These are phyloP conservation scores for Eurosta solidaginis DNA, from an alignment of 1,140 invertebrate genomes.

Conservation along the genomic window DNA sequence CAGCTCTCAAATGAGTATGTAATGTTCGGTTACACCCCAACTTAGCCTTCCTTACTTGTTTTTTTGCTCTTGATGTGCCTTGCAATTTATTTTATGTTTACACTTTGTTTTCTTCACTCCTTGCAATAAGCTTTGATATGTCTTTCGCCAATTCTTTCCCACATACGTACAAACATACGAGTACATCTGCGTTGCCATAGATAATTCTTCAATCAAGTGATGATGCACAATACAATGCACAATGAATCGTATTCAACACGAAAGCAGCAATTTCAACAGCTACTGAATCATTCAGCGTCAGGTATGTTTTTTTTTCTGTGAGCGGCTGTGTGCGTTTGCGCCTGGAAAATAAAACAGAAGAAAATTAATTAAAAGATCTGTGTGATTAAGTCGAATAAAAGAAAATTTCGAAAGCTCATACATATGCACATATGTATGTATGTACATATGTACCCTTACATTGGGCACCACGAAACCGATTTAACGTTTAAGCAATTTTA, in stretches of 20 bases:
- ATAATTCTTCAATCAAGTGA: constrained; percentile 12
- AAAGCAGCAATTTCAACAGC: background rate
- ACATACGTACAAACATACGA: no score
- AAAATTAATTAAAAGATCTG: constrained; percentile 13
- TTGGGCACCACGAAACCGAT: no score
- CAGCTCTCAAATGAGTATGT: no score
- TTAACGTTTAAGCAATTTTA: no score
- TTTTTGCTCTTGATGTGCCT: background rate
- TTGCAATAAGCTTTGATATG: background rate
- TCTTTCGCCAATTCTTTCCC: background rate
- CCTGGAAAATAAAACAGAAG: background rate
- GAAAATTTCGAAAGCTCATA: background rate
- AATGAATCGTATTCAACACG: background rate
- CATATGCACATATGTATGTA: no score
- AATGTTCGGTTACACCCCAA: no score
- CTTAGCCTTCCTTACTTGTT: no score
- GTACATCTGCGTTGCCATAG: no score
- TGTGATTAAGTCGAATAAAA: background rate
- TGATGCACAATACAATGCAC: background rate
- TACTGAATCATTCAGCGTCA: background rate
- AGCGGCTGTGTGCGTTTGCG: no score
- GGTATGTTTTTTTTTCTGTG: background rate
- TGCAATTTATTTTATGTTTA: constrained; percentile 3
- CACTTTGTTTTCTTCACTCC: background rate
- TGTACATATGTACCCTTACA: no score